Conservation (phyloP, 2,797 vertebrate species). For the Cossypha niveicapilla region DNA sequence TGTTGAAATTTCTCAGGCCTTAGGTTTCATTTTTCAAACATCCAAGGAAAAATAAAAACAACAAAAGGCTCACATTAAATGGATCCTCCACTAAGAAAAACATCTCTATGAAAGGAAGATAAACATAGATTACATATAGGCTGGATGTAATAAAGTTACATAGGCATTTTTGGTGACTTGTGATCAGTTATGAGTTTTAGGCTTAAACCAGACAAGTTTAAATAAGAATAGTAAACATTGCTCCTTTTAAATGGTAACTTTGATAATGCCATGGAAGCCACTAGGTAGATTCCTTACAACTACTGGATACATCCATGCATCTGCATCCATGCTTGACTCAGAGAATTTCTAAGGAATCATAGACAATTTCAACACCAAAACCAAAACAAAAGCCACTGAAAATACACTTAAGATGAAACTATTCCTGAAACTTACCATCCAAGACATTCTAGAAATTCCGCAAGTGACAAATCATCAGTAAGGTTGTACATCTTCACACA, state of each 20-base stretch:
- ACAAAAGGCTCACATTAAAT: neutral
- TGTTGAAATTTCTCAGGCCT: neutral
- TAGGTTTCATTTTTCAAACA: neutral
- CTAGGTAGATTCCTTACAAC: neutral
- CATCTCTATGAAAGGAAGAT: neutral
- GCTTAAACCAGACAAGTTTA: neutral
- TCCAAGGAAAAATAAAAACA: neutral
- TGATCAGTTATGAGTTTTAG: neutral
- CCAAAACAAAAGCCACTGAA: neutral
- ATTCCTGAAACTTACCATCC: neutral
- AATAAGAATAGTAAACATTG: neutral
- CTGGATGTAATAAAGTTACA: neutral
- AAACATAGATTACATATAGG: neutral
- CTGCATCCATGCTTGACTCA: neutral
- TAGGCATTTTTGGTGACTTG: neutral
- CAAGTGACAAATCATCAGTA: neutral
- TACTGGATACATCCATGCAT: neutral
- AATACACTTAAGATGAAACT: neutral
- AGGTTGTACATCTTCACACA: neutral
- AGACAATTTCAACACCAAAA: neutral
- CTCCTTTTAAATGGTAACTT: neutral
- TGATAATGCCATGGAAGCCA: neutral
- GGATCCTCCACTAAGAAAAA: neutral
- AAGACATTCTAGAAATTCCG: neutral
- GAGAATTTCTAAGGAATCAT: neutral